Conservation (phyloP, 1,140 invertebrate genomes). For the Drosophila saltans region DNA sequence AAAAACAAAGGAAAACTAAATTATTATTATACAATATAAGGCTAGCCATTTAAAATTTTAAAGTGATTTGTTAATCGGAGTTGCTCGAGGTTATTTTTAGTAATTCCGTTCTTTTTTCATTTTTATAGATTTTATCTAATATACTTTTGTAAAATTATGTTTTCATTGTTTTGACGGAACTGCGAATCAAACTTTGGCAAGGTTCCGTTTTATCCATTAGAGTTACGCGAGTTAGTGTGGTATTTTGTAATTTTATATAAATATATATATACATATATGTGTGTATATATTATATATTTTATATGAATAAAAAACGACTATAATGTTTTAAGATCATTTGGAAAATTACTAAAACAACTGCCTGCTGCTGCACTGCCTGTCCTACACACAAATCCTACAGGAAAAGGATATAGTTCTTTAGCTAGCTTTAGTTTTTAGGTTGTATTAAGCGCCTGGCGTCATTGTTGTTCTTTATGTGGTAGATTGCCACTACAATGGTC, state of each 20-base stretch:
- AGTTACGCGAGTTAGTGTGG: constrained; percentile 54
- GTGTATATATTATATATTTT: constrained; percentile 46
- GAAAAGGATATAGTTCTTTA: constrained; percentile 1
- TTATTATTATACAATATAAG: not conserved
- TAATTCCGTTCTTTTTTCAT: not conserved
- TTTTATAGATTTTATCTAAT: too few relatives aligned
- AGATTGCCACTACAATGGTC: constrained; percentile 36
- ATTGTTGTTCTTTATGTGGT: constrained; percentile 26
- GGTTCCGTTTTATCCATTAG: not conserved
- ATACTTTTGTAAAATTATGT: too few relatives aligned
- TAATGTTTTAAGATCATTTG: constrained; percentile 82
- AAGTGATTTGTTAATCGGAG: not conserved
- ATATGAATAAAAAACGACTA: constrained; percentile 78
- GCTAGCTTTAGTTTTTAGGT: constrained; percentile 22
- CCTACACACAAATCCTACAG: constrained; percentile 10
- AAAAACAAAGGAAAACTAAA: not conserved
- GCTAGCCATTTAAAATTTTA: not conserved
- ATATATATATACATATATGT: constrained; percentile 42
- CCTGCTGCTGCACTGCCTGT: constrained; percentile 45
- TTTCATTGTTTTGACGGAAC: too few relatives aligned
- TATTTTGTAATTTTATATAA: constrained; percentile 40
- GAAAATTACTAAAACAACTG: constrained; percentile 72
- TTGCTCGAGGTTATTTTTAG: not conserved
- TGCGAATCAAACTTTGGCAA: too few relatives aligned
- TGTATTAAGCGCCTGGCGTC: constrained; percentile 59